Evolutionary conservation across 2,888 invertebrate genomes (phyloP), one percentile per base, ranked within the genome.

Genomic region (Operophtera brumata): DNA sequence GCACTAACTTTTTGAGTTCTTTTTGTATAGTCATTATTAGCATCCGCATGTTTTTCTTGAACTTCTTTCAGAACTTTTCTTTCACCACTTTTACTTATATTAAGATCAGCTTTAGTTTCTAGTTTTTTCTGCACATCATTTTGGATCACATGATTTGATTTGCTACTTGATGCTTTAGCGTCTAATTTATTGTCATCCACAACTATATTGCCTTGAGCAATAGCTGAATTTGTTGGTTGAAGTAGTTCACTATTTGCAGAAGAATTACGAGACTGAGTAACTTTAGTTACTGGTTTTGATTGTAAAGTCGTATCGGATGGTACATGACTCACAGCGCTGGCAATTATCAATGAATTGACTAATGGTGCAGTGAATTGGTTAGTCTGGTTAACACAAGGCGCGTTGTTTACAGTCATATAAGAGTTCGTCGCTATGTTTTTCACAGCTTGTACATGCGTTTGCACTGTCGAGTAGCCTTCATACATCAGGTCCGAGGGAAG

Each of bases 31-130:
- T 57, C 57, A 36, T 66, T 59, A 6, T 57, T 57, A 44, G 66
- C 59, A 46, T 54, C 12, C 36, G 64, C 65, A 26, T 70, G 66
- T 59, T 74, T 80, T 54, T 80, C 80, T 66, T 81, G 81, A n/a
- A 82, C 77, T 65, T 80, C 73, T 6, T 75, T 77, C 20, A 81
- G 59, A 11, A 78, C 75, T 67, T 78, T 83, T 53, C 70, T 68
- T 56, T 78, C 75, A 46, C 53, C 47, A 26, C 51, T 69, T 54
- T 73, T 75, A 37, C 54, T 67, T 6, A 41, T 52, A 54, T 69
- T 73, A 5, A 65, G 52, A 49, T 71, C 66, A 20, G 36, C 37
- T 14, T 53, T 46, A n/a, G 34, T 44, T 41, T 36, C 25, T 28
- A 47, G 46, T 35, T 61, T 62, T 59, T 14, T 61, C 58, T 0